Evolutionary conservation across 2,113 vertebrate genomes (phyloP).

Genomic region (Cyanistes caeruleus): DNA sequence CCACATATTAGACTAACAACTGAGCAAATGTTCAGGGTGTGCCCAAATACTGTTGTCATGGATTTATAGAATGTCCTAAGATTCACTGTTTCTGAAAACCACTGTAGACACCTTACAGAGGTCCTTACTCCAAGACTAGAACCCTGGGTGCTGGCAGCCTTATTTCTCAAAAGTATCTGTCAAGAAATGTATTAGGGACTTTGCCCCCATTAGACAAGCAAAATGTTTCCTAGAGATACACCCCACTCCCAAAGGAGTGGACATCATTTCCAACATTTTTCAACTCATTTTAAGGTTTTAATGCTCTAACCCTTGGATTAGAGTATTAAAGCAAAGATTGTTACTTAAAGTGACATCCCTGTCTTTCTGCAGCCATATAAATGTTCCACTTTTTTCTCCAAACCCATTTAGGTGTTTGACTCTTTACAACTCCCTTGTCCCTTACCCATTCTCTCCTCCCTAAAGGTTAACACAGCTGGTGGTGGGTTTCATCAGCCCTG

Average conservation of each 20-base stretch:
- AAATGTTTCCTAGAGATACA: background rate
- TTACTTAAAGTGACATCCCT: background rate
- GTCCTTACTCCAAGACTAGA: background rate
- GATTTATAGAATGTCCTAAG: background rate
- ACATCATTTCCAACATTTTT: background rate
- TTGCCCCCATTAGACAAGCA: background rate
- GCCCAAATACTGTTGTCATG: background rate
- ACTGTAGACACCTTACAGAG: background rate
- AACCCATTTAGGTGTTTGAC: background rate
- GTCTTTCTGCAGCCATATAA: background rate
- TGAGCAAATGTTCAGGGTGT: background rate
- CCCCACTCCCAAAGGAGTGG: background rate
- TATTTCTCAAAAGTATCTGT: background rate
- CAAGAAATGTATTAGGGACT: background rate
- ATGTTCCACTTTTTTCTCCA: background rate
- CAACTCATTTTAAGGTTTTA: background rate
- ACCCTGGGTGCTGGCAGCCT: fast-evolving
- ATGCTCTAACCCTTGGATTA: background rate
- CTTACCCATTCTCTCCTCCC: background rate
- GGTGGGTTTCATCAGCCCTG: background rate
- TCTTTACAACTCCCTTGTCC: background rate
- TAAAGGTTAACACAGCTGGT: background rate
- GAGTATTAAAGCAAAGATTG: background rate
- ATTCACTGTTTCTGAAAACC: background rate
- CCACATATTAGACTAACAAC: background rate